Base-by-base conservation (phyloP, 2,888 invertebrate genomes). In the Leucozona laternaria region DNA sequence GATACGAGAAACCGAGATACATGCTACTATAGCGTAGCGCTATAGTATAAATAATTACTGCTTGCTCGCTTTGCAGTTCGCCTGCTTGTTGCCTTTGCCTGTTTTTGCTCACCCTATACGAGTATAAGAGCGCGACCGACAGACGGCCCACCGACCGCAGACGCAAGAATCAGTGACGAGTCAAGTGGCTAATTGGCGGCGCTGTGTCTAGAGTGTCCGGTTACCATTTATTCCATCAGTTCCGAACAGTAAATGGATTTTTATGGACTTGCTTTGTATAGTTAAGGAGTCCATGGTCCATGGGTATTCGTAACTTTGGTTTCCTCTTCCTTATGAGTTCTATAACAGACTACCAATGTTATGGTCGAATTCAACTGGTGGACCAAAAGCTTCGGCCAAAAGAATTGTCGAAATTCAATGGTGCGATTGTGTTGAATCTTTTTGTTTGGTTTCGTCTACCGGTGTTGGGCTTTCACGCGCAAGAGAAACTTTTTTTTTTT, bases 151-250 rank as follows among this genome's bases (percentile, higher is more conserved):
- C 31, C 6, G 8, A 31, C 86, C 60, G 57, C 48, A 70, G 71
- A 75, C 70, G 58, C 60, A 75, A 66, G 82, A 86, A 86, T 86
- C 86, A 78, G 62, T 82, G 82, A 64, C 64, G 66, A 73, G 78
- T 83, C 79, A 79, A 86, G 82, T 86, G 86, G 82, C 82, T 75
- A 83, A 86, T 83, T 86, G 86, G 86, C 86, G 86, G 82, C 86
- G 82, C 82, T 86, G 55, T 83, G 86, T 86, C 86, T 86, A 40
- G 79, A 82, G 86, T 86, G 86, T 86, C 86, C 78, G 82, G 75
- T 86, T 86, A 86, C 86, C 58, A 50, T 66, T 50, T 66, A 10
- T 20, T 64, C 62, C n/a, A 62, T 8, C 62, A 43, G 43, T 73
- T 68, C 48, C 57, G 62, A 77, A 45, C 57, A 62, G 62, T 45